Evolutionary conservation across 37 sponge, comb jelly and placozoan genomes (phyloP), one percentile per base, ranked within the genome.

Genomic region (Ephydatia muelleri): DNA sequence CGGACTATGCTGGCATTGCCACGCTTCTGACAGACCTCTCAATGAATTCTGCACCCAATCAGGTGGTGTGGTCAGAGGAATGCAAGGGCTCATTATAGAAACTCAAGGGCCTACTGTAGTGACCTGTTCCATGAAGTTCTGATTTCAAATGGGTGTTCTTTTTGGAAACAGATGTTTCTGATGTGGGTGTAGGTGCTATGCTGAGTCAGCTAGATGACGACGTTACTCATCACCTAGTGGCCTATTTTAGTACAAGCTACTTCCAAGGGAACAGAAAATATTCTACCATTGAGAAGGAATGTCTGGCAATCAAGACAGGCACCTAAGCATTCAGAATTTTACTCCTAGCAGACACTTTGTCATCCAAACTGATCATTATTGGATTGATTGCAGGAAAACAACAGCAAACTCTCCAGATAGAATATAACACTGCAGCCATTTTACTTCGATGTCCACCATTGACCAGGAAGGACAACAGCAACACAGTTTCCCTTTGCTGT

Each of bases 131-230:
- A 43, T 34, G 23, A 13, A 65, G 37, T 75, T 79, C 83, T n/a
- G 78, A 82, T 71, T 43, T 76, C 14, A 28, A 26, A 3, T 0
- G 5, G 40, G 16, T 22, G 30, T 84, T 84, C 14, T 26, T 43
- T 21, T 23, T 89, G 47, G 80, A 89, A 64, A 89, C 80, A 0
- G 90, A 89, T 79, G 85, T 85, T 0, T 84, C 82, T 30, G 77
- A 79, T 49, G 31, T 22, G 36, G 90, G 90, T 2, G 76, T 89
- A 28, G 85, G 81, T 49, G 85, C 85, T 31, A 77, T 89, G n/a
- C 57, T 89, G 48, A 84, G 81, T 28, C 90, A 89, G 49, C 0
- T 19, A 2, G 77, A 78, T 14, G 69, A 72, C 2, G 34, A 77
- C 2, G 77, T 80, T 14, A 73, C 83, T 2, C 84, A 88, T n/a